Base-by-base conservation (phyloP, 2,888 invertebrate species). In the Drosophila prostipennis region DNA sequence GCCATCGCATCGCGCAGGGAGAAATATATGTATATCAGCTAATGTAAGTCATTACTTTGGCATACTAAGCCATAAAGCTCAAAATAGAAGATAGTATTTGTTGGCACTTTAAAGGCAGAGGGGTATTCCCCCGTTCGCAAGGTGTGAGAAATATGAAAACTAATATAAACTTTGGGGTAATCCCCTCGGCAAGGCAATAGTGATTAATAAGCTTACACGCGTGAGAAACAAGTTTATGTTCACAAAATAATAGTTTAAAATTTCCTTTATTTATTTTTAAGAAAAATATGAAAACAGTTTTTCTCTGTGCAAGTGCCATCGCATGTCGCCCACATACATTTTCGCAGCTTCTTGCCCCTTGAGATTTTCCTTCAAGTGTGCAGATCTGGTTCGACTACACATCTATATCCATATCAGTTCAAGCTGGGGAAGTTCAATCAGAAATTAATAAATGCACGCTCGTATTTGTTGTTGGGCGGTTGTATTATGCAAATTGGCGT, bases 401-500 rank as follows among this genome's bases (percentile, higher is more conserved):
- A 39, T 39, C 39, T 46, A 39, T 39, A 39, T 39, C 39, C 40
- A 19, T 46, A 48, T 65, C 37, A 37, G 34, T 45, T 32, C 54
- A 57, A 55, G 29, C 55, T 51, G 48, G 51, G 11, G 43, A 80
- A 71, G 76, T 75, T 59, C 55, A 80, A 80, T 75, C 72, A 57
- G 65, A 65, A 69, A 63, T 75, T 80, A 65, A 84, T 79, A 84
- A 81, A 80, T 74, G 68, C 65, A 54, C 45, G 29, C 58, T 67
- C 58, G 65, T 40, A 19, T 42, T 58, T 52, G 23, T 16, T 37
- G 26, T 23, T 52, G 39, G 26, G 14, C 16, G 43, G 39, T 51
- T 60, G 43, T 45, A 43, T 64, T 78, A 84, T 87, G 80, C 61
- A 78, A 84, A 80, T 80, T 82, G 29, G 49, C 45, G 26, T 49